phyloP scores from a whole-genome alignment of 2,888 invertebrate species.

The Limnephilus marmoratus region DNA sequence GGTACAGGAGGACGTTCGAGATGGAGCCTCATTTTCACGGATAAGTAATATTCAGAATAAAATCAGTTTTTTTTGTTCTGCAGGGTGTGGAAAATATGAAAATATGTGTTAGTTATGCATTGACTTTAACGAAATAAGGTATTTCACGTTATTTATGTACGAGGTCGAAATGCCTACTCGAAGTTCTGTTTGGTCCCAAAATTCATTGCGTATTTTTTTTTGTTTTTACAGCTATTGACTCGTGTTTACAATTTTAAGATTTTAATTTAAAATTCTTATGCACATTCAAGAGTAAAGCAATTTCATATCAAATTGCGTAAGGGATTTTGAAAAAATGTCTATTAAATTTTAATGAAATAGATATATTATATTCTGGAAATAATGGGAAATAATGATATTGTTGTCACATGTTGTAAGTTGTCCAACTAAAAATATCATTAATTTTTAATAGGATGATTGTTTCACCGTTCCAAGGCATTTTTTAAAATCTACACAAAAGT shows the following conservation, averaged over 20 bases:
- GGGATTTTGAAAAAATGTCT: no score
- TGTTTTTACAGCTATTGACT: neutral
- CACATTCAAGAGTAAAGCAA: no score
- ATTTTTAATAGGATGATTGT: no score
- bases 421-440: no score
- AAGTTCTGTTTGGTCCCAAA: neutral
- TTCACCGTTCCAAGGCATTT: no score
- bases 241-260: neutral
- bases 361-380: no score
- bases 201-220: neutral
- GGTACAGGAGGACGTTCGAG: neutral
- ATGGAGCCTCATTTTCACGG: neutral
- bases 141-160: neutral
- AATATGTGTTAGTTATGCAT: neutral
- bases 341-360: no score
- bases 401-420: no score
- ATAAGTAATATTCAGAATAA: neutral
- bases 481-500: no score
- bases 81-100: neutral
- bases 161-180: neutral
- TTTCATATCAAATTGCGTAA: no score
- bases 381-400: no score
- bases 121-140: neutral
- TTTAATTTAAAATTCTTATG: neutral
- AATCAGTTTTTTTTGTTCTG: neutral